A percentile compares a stretch with the other conserved stretches of the same genome.
Evolutionary conservation across 2,113 vertebrate species (phyloP).

Genomic region (Seriola rivoliana): DNA sequence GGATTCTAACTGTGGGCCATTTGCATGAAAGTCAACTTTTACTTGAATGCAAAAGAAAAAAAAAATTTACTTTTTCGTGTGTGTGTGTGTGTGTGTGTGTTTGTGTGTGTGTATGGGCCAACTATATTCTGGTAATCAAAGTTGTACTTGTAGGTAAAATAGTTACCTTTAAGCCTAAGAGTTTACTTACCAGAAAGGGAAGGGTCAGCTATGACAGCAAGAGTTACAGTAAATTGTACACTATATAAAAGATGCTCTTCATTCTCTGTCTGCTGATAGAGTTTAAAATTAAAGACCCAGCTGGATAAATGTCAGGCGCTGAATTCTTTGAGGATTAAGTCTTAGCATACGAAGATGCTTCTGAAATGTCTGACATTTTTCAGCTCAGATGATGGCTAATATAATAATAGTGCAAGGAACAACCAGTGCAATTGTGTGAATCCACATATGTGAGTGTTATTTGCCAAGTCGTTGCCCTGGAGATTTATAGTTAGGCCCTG

Average conservation of each 20-base stretch:
- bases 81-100: no score
- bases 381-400: slow-evolving; percentile 64
- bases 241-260: background rate
- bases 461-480: slow-evolving; percentile 54
- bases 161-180: background rate
- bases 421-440: slow-evolving; percentile 49
- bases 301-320: slow-evolving; percentile 32
- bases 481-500: slow-evolving; percentile 10
- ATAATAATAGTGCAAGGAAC: slow-evolving; percentile 62
- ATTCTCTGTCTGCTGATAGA: background rate
- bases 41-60: no score
- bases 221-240: background rate
- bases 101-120: no score
- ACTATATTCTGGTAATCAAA: no score
- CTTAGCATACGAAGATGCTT: slow-evolving; percentile 35
- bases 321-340: slow-evolving; percentile 40
- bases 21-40: no score
- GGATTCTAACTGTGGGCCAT: no score
- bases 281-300: slow-evolving; percentile 3
- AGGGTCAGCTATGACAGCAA: background rate
- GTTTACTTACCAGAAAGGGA: background rate
- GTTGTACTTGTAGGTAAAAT: background rate
- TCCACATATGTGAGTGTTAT: slow-evolving; percentile 11
- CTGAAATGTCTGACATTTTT: slow-evolving; percentile 64
- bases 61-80: no score